A percentile compares a stretch with the other conserved stretches of the same genome.
These are phyloP conservation scores for Parauchenoglanis ngamensis DNA, from an alignment of 2,797 vertebrate genomes.

Conservation along the genomic window DNA sequence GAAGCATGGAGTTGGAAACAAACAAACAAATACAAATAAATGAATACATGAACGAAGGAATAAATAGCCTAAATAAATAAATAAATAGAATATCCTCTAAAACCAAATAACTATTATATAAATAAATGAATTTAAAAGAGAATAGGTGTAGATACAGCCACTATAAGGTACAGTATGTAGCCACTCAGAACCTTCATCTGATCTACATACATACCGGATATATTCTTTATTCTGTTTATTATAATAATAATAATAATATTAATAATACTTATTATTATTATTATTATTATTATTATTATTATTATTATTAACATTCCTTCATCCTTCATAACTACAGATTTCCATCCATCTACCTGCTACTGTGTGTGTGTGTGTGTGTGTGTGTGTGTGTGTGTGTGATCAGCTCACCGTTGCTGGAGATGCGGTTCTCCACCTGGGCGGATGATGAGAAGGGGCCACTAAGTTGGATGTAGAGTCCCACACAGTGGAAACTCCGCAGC, in stretches of 20 bases:
- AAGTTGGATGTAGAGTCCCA: constrained; percentile 93
- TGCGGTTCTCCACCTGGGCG: constrained; percentile 81
- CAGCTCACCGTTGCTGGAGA: constrained; percentile 85
- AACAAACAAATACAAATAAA: neutral
- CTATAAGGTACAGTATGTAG: neutral
- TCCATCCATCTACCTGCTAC: neutral
- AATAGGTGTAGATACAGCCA: neutral
- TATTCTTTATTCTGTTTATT: neutral
- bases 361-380: neutral
- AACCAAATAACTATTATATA: neutral
- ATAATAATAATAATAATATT: constrained; percentile 2
- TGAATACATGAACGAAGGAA: neutral
- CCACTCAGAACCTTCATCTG: neutral
- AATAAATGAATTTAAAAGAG: neutral
- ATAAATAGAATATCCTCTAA: neutral
- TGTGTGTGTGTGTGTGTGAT: neutral
- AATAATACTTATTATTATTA: neutral
- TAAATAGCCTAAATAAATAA: neutral
- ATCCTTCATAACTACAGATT: neutral
- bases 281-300: neutral
- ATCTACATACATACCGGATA: neutral
- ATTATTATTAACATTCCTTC: neutral
- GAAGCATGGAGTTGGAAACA: neutral
- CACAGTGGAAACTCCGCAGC: constrained; percentile 86
- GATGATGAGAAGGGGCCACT: constrained; percentile 78